A percentile compares a stretch with the other conserved stretches of the same genome.
phyloP scores from a whole-genome alignment of 2,888 invertebrate species.

The Latrodectus hesperus region DNA sequence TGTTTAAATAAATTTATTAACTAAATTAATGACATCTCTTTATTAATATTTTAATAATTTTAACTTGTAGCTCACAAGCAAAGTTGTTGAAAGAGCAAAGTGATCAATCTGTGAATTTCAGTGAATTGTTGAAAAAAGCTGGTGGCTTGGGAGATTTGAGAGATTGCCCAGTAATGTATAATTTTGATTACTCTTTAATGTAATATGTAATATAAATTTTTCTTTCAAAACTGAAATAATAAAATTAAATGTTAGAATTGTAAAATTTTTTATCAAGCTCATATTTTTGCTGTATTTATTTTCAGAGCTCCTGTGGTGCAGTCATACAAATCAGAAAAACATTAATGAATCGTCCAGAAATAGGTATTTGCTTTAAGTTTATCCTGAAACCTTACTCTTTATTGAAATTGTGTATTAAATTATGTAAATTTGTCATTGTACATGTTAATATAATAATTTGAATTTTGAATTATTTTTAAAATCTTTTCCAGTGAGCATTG shows the following conservation, averaged over 20 bases:
- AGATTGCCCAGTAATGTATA: conserved; percentile 89
- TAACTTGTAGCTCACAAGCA: conserved; percentile 56
- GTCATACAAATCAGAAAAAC: conserved; percentile 93
- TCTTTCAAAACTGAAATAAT: background rate
- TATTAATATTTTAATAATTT: background rate
- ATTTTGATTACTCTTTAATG: no score
- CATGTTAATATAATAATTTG: background rate
- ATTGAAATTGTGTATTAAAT: background rate
- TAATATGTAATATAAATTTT: background rate
- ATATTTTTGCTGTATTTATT: conserved; percentile 67
- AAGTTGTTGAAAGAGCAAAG: conserved; percentile 64
- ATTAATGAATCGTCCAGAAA: conserved; percentile 93
- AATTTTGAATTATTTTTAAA: no score
- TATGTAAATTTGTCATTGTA: background rate
- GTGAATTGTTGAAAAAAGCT: conserved; percentile 88
- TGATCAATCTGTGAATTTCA: conserved; percentile 79
- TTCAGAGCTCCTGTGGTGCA: conserved; percentile 92
- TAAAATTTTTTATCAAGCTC: background rate
- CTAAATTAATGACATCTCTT: no score
- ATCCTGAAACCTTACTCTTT: background rate
- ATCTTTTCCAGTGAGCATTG: conserved; percentile 85
- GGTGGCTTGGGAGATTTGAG: conserved; percentile 96
- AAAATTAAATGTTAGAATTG: background rate
- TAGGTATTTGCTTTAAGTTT: conserved; percentile 75
- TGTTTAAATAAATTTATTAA: no score